Evolutionary conservation across 2,113 vertebrate genomes (phyloP), one percentile per base, ranked within the genome.

Genomic region (Geococcyx californianus): DNA sequence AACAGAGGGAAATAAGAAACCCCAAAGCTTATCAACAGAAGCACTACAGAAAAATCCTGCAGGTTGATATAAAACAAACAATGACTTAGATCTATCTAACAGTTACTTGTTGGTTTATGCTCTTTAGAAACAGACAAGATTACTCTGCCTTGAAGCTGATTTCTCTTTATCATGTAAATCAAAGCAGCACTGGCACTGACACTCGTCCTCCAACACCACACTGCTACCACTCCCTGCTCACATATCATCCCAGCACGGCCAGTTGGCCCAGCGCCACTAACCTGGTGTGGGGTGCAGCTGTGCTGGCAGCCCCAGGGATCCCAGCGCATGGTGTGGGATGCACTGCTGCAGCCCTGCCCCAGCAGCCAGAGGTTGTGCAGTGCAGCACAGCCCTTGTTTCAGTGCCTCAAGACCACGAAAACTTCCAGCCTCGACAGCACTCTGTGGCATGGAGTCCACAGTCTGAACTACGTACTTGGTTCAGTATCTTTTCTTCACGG

Each of bases 281-380:
- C 16, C n/a, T 3, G 1, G 40, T 1, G 3, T 0, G 3, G 14
- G 25, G 66, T 0, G 4, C 16, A 26, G 63, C 42, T 16, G 0
- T 29, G 56, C 55, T 3, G 21, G 67, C 45, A 70, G 36, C 58
- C 44, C 11, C 14, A 1, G 7, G 36, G 36, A 28, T 11, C 5
- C 19, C 4, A 29, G 7, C 6, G 7, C 51, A 26, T 42, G 7
- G 1, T 2, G 8, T 1, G 54, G 25, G 59, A 40, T 33, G 49
- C 34, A 31, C 36, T 33, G 36, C 31, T 8, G 14, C 9, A 47
- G 59, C 29, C 63, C 70, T 45, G 29, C 18, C 75, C 55, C 2
- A 0, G 23, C 11, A 29, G 47, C 2, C 16, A 9, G 4, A 44
- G 36, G 8, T 16, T 45, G 13, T 14, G 1, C 56, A 7, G 25